phyloP scores from a whole-genome alignment of 2,797 vertebrate species.

The Cirrhinus mrigala region DNA sequence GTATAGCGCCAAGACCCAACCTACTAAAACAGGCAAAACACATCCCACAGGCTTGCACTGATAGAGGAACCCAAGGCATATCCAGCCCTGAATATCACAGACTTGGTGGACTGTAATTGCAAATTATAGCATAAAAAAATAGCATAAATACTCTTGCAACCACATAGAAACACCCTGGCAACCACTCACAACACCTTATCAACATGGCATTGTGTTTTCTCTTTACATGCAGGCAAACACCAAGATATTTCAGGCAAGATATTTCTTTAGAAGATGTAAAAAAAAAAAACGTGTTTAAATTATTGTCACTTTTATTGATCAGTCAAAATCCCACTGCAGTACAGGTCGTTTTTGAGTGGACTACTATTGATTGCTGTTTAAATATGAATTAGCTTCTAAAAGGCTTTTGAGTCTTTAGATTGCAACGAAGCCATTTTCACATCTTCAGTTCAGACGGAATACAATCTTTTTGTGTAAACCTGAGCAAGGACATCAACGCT shows the following conservation, averaged over 20 bases:
- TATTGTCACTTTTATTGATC: conserved; percentile 25
- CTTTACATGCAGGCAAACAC: background rate
- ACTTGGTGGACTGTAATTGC: background rate
- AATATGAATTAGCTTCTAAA: conserved; percentile 30
- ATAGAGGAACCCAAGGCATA: background rate
- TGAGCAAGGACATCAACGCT: background rate
- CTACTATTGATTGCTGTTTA: conserved; percentile 37
- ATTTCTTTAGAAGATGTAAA: background rate
- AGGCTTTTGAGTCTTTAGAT: conserved; percentile 10
- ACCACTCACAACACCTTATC: background rate
- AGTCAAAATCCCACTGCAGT: background rate
- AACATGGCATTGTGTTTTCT: background rate
- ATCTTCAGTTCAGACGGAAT: conserved; percentile 16
- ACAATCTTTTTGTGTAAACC: background rate
- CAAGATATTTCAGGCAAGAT: no score
- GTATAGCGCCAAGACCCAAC: background rate
- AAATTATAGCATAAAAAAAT: no score
- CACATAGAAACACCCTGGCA: background rate
- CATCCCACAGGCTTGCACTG: background rate
- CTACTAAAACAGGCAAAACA: background rate
- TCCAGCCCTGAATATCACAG: background rate
- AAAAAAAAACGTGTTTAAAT: background rate
- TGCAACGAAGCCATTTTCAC: background rate
- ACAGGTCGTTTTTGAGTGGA: conserved; percentile 4
- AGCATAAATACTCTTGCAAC: background rate